A percentile compares a stretch with the other conserved stretches of the same genome.
phyloP scores from a whole-genome alignment of 1,140 invertebrate genomes.

The Ridgeia piscesae region DNA sequence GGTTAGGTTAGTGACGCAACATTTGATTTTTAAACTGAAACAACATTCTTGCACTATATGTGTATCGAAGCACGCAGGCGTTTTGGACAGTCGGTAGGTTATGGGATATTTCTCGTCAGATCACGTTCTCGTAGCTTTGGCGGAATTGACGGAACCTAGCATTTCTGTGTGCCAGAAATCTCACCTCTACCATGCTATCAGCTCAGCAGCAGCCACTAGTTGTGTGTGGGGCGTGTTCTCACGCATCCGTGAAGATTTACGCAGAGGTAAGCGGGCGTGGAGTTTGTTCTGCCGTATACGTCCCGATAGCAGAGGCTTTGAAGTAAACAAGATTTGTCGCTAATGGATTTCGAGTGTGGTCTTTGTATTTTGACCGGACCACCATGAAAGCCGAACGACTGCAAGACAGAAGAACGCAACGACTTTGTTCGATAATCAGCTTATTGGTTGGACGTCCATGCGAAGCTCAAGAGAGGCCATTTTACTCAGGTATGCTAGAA shows the following conservation, averaged over 20 bases:
- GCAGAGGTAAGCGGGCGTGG: not conserved
- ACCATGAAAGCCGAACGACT: not conserved
- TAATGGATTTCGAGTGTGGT: not conserved
- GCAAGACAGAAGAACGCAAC: not conserved
- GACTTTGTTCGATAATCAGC: not conserved
- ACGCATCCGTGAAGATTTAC: not conserved
- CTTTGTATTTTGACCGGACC: not conserved
- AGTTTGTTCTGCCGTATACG: not conserved
- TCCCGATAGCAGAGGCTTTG: not conserved
- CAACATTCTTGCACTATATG: no score
- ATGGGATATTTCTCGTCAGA: no score
- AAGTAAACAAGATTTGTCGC: conserved; percentile 1
- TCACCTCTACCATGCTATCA: not conserved
- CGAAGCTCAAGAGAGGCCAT: not conserved
- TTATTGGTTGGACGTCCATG: not conserved
- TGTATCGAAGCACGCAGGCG: no score
- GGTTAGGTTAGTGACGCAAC: no score
- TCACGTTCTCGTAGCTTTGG: not conserved
- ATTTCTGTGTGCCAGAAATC: not conserved
- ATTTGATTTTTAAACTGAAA: no score
- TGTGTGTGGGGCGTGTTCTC: not conserved
- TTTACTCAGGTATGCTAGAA: not conserved
- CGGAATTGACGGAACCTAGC: not conserved
- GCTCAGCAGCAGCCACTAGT: not conserved
- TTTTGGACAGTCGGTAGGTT: no score